A percentile compares a stretch with the other conserved stretches of the same genome.
These are phyloP conservation scores for Bombus cullumanus DNA, from an alignment of 1,140 invertebrate genomes.

Conservation along the genomic window DNA sequence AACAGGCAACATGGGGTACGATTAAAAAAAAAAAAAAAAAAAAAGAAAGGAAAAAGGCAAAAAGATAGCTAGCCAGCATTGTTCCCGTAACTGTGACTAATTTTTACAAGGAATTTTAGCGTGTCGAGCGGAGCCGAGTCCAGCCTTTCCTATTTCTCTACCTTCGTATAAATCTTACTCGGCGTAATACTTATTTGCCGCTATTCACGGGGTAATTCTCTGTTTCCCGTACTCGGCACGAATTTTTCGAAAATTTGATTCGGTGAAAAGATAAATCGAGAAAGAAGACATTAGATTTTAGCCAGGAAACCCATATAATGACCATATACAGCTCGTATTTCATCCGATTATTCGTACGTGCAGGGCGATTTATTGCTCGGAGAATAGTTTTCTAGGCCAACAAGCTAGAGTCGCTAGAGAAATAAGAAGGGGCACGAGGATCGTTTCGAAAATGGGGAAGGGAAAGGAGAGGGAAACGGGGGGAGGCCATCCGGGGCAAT, in stretches of 20 bases:
- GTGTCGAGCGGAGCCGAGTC: no score
- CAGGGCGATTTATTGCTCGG: constrained; percentile 47
- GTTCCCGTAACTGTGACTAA: neutral
- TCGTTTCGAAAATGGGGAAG: constrained; percentile 61
- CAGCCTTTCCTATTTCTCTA: no score
- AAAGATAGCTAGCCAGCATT: neutral
- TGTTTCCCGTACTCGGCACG: neutral
- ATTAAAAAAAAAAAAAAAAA: accelerated
- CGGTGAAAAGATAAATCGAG: neutral
- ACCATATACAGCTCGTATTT: constrained; percentile 41
- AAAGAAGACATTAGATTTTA: neutral
- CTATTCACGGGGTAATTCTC: neutral
- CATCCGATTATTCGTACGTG: constrained; percentile 48
- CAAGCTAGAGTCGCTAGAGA: constrained; percentile 69
- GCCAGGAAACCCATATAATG: constrained; percentile 37
- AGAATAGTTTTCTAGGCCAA: constrained; percentile 72
- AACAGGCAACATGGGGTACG: no score
- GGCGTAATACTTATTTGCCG: constrained; percentile 2
- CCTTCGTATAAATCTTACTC: neutral
- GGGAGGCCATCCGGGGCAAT: constrained; percentile 66
- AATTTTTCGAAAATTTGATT: neutral
- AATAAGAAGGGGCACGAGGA: constrained; percentile 73
- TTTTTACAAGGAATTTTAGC: neutral
- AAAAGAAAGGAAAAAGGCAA: no score
- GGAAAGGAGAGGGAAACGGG: constrained; percentile 22